These are phyloP conservation scores for Epsilonema sp. DNA, from an alignment of 2,888 invertebrate genomes.

Conservation along the genomic window DNA sequence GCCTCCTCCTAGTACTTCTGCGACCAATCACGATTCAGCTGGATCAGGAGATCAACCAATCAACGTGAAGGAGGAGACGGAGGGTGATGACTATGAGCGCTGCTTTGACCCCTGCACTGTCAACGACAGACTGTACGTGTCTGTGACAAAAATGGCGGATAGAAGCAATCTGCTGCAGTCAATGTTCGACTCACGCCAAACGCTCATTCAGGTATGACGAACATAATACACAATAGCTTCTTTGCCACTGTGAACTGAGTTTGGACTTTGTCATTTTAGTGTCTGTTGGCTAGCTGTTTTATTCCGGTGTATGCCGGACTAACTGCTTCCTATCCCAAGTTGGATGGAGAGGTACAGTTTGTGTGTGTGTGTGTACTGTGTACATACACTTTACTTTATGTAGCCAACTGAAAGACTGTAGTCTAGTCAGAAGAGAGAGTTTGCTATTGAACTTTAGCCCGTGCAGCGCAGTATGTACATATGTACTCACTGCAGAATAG, in stretches of 20 bases:
- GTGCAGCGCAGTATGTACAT: too few species aligned
- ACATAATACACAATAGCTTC: too few species aligned
- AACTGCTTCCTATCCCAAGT: conserved; percentile 50
- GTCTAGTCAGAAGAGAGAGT: too few species aligned
- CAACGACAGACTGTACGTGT: conserved; percentile 18
- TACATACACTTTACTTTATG: conserved; percentile 7
- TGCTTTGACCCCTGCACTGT: too few species aligned
- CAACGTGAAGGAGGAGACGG: too few species aligned
- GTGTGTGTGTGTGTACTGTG: background rate
- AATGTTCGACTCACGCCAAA: background rate
- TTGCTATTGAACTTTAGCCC: too few species aligned
- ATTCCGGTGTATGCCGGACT: conserved; percentile 77
- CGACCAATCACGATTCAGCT: conserved; percentile 9
- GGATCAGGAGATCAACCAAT: too few species aligned
- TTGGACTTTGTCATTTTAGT: conserved; percentile 17
- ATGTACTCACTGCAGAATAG: too few species aligned
- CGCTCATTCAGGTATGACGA: background rate
- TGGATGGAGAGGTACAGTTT: conserved; percentile 34
- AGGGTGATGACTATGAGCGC: too few species aligned
- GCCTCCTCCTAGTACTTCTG: background rate
- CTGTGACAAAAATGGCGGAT: conserved; percentile 12
- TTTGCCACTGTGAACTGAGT: too few species aligned
- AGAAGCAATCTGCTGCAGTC: background rate
- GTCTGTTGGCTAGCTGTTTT: conserved; percentile 47
- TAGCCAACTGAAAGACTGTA: too few species aligned